Evolutionary conservation across 2,888 invertebrate genomes (phyloP), one percentile per base, ranked within the genome.

Genomic region (Trissoscelio sp.): DNA sequence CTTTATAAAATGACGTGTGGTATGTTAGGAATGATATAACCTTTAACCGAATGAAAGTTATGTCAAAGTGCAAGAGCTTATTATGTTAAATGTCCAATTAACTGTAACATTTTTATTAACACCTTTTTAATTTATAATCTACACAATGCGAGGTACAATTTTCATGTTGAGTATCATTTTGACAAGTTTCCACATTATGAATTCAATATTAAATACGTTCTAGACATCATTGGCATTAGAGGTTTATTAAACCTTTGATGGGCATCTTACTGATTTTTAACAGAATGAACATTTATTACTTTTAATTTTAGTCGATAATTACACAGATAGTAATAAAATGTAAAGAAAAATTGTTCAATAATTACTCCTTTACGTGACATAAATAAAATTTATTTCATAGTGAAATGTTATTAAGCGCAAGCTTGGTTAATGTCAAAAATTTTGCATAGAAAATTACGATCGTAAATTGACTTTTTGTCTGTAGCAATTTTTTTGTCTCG

Each of bases 31-130:
- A 75, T 58, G 70, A 64, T 18, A 60, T 57, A 74, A 81, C 82
- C 82, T 82, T 82, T 82, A 79, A 51, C 67, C 72, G 20, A 34
- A 42, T 67, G 64, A 37, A 37, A 73, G 46, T 55, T 53, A 37
- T 72, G 77, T 72, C 48, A 81, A 81, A 81, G 72, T 69, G 53
- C 69, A 74, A n/a, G 14, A 44, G 16, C 22, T 24, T 22, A 14
- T 3, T 16, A 34, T 22, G 24, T 37, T 44, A 34, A 24, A 34
- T 14, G 6, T 12, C n/a, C 31, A 31, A 18, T 62, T 46, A 55
- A 31, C 0, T 53, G 42, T 72, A 53, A 62, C 53, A 53, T 42
- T 18, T 60, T 67, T 16, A 22, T 48, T 48, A 20, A 4, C 11
- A n/a, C 37, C 7, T 16, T n/a, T 39, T 5, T 34, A 3, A 11